Percentiles rank a stretch among this genome's conserved stretches.
phyloP scores from a whole-genome alignment of 1,140 invertebrate species.

The Artemia franciscana region DNA sequence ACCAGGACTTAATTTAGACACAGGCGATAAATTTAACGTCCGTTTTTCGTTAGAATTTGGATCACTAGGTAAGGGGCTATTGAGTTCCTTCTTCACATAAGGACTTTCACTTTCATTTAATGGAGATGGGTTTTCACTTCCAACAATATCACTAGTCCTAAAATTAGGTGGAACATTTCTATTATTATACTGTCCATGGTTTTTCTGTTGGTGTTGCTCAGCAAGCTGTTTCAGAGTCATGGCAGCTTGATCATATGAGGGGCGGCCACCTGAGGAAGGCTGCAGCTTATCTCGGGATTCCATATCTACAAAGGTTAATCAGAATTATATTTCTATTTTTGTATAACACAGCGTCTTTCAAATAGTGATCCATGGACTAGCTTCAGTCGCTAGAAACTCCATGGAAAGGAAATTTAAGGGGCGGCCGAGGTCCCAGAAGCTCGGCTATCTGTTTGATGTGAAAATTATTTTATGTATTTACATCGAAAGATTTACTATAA shows the following conservation, averaged over 20 bases:
- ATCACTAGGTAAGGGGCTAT: not conserved
- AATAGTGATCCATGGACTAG: too few relatives aligned
- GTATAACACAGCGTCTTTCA: too few relatives aligned
- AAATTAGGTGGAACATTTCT: not conserved
- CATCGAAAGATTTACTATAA: too few relatives aligned
- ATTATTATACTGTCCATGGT: conserved; percentile 18
- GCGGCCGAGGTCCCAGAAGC: too few relatives aligned
- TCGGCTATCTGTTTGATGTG: too few relatives aligned
- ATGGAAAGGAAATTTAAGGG: too few relatives aligned
- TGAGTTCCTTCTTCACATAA: not conserved
- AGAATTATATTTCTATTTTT: too few relatives aligned
- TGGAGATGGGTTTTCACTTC: not conserved
- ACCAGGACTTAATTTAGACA: not conserved
- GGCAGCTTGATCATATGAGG: conserved; percentile 40
- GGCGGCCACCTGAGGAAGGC: conserved; percentile 7
- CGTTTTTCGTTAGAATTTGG: not conserved
- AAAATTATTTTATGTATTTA: too few relatives aligned
- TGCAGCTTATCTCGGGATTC: conserved; percentile 4
- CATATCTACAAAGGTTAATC: not conserved
- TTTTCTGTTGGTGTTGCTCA: conserved; percentile 78
- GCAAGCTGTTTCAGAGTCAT: conserved; percentile 88
- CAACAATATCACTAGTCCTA: not conserved
- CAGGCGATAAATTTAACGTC: not conserved
- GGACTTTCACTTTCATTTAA: not conserved
- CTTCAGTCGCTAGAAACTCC: too few relatives aligned